phyloP scores from a whole-genome alignment of 2,113 vertebrate genomes.

The Hydrochoerus hydrochaeris region DNA sequence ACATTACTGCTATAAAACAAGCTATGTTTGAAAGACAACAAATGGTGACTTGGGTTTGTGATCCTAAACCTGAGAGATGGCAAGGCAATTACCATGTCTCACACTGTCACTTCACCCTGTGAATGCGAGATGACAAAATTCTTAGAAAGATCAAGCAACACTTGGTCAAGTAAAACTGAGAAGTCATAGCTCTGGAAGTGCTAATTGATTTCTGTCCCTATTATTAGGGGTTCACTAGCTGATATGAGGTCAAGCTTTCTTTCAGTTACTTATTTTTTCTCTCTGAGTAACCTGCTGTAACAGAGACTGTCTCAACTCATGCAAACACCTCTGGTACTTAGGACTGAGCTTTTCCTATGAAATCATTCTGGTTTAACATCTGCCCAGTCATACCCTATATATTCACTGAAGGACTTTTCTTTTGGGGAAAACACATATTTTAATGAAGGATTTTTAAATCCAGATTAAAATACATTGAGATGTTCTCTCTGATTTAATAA shows the following conservation, averaged over 20 bases:
- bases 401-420: not conserved
- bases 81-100: constrained; percentile 50
- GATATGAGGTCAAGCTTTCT: constrained; percentile 24
- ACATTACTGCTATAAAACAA: constrained; percentile 34
- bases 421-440: not conserved
- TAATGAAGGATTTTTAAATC: not conserved
- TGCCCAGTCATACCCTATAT: not conserved
- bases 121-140: constrained; percentile 49
- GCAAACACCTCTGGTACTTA: not conserved
- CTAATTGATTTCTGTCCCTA: constrained; percentile 71
- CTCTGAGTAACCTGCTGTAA: constrained; percentile 43
- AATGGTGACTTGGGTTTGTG: constrained; percentile 6
- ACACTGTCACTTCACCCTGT: constrained; percentile 37
- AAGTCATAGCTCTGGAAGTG: constrained; percentile 61
- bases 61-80: constrained; percentile 37
- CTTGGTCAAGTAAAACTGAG: constrained; percentile 57
- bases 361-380: not conserved
- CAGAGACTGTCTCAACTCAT: not conserved
- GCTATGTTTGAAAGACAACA: constrained; percentile 48
- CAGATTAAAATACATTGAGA: constrained; percentile 1
- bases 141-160: constrained; percentile 58
- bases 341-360: not conserved
- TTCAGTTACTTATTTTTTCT: constrained; percentile 57
- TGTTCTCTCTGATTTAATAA: not conserved
- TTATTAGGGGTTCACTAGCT: constrained; percentile 67